Base-by-base conservation (phyloP, 2,797 vertebrate genomes). In the Pristis pectinata region DNA sequence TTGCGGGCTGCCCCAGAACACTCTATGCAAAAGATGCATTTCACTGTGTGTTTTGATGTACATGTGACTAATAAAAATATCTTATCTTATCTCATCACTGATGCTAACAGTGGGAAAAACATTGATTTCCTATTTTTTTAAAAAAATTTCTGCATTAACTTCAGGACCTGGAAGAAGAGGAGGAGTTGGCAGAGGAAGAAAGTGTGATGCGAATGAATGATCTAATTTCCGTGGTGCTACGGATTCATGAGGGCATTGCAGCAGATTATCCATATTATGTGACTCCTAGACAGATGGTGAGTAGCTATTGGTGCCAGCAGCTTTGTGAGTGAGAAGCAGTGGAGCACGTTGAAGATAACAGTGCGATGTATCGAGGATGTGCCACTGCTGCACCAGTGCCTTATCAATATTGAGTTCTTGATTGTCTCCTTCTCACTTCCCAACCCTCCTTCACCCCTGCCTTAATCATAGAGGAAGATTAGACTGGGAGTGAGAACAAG, bases 201-300 rank as follows among this genome's bases (percentile, higher is more conserved):
- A 95, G 59, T 61, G 67, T 61, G 72, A 44, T 94, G 89, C 13
- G n/a, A 1, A 0, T 7, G 9, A 96, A 96, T 95, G 97, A 97
- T 56, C 95, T 98, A 0, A 49, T 98, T 95, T 98, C 98, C 0
- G 97, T 98, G 1, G 95, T 97, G 95, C 94, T 99, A 94, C 96
- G 96, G 93, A 96, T 97, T 91, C 98, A 99, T 0, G 96, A 98
- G 80, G 98, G 98, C 1, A 95, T 96, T 77, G 96, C 96, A 77
- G 98, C 98, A 0, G 97, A 98, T 95, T 97, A 96, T 94, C 98
- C 98, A 19, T 99, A 97, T 97, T 97, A 96, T 94, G 91, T 99
- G 96, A 98, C 97, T 93, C 99, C 99, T 59, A 97, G 96, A 95
- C 99, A 99, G 96, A 96, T 97, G 95, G 99, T 99, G 97, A 95